Percentiles rank a stretch among this genome's conserved stretches.
phyloP scores from a whole-genome alignment of 2,797 vertebrate genomes.

The Crocodylus rhombifer region DNA sequence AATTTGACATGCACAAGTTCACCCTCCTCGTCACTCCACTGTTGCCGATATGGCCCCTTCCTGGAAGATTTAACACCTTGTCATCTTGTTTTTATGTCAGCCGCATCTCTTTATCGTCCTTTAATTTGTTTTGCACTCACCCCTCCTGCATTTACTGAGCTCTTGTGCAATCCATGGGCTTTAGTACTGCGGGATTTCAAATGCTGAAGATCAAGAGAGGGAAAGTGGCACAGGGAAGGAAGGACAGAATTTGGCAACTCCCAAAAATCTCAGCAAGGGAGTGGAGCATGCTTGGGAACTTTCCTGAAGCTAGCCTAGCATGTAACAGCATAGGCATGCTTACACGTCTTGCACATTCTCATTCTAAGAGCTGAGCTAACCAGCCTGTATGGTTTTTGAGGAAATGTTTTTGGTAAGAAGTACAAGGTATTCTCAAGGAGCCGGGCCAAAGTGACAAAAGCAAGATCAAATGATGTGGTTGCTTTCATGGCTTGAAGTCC shows the following conservation, averaged over 20 bases:
- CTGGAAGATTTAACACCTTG: constrained; percentile 9
- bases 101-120: not conserved
- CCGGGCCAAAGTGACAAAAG: not conserved
- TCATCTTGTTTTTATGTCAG: no score
- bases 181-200: not conserved
- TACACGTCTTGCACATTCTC: not conserved
- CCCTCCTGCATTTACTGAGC: not conserved
- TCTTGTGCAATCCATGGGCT: not conserved
- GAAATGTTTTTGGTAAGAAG: not conserved
- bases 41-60: constrained; percentile 63
- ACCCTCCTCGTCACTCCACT: constrained; percentile 64
- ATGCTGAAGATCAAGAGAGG: not conserved
- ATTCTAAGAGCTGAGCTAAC: not conserved
- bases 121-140: not conserved
- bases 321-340: not conserved
- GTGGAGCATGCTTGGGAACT: not conserved
- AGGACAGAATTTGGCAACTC: not conserved
- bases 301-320: not conserved
- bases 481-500: not conserved
- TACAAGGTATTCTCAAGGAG: not conserved
- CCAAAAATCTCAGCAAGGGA: not conserved
- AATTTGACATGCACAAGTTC: constrained; percentile 66
- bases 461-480: not conserved
- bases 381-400: not conserved
- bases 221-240: not conserved